Conservation (phyloP, 2,113 vertebrate genomes). For the Neopipo cinnamomea region DNA sequence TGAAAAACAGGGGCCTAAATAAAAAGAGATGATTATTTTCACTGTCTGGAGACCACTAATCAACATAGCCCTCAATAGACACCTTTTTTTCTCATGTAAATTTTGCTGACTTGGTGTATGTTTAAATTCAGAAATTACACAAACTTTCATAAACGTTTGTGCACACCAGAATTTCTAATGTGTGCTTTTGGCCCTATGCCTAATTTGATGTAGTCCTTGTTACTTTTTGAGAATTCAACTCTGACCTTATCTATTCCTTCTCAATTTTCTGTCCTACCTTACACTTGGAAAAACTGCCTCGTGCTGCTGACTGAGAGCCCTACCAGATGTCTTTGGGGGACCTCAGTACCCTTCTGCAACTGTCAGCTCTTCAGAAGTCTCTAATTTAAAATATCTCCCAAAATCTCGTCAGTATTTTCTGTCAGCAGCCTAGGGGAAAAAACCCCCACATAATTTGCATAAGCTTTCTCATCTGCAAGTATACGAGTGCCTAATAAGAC, state of each 20-base stretch:
- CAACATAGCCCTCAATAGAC: not conserved
- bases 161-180: not conserved
- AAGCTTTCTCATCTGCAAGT: not conserved
- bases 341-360: not conserved
- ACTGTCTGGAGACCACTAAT: not conserved
- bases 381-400: constrained; percentile 8
- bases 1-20: not conserved
- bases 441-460: not conserved
- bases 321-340: constrained; percentile 30
- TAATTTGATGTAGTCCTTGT: not conserved
- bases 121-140: not conserved
- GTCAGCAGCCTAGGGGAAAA: not conserved
- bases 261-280: not conserved
- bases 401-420: constrained; percentile 7
- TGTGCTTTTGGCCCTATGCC: not conserved
- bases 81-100: not conserved
- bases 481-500: not conserved
- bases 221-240: not conserved
- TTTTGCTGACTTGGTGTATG: not conserved
- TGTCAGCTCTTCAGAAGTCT: constrained; percentile 7
- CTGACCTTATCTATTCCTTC: not conserved
- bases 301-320: not conserved
- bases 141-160: not conserved
- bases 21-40: not conserved
- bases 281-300: not conserved